Base-by-base conservation (phyloP, 2,888 invertebrate species). In the Cacoxenus indagator region DNA sequence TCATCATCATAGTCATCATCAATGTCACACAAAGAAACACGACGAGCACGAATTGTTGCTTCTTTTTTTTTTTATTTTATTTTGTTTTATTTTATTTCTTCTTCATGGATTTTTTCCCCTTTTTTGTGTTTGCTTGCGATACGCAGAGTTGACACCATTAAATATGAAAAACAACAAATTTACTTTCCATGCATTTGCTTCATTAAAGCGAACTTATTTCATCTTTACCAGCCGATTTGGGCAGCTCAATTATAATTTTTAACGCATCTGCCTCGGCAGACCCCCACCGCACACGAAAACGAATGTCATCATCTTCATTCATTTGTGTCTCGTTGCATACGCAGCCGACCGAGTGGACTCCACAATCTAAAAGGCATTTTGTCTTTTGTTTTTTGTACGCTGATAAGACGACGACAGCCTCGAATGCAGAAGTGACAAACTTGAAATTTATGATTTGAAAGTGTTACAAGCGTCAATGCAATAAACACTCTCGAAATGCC, bases 371-470 rank as follows among this genome's bases (percentile, higher is more conserved):
- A 51, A 51, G 22, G 51, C 51, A 51, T 51, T 51, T 51, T 51
- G 51, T 51, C 67, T 72, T 69, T 65, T 68, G 64, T 73, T 72
- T 78, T 80, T 73, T 75, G 67, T 74, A 45, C 67, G 62, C 62
- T 17, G 51, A 27, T 37, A 37, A 37, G 37, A 37, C 8, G 37
- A 37, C 2, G 37, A 37, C 14, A 14, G 14, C 37, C 14, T 37
- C 55, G 2, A 11, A 67, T 22, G 62, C 64, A 67, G 72, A 80
- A 81, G 82, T 81, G 80, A 81, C 82, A 81, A 81, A 76, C 76
- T 76, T 48, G 64, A 79, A 82, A 81, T 81, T 81, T 82, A 81
- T 81, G 81, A 81, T 81, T 81, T 75, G 75, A 81, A 81, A 81
- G 82, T 81, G 77, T 78, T 78, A 78, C 81, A 68, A 65, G 81